Percentiles rank a stretch among this genome's conserved stretches.
These are phyloP conservation scores for Lacerta bilineata DNA, from an alignment of 2,797 vertebrate genomes.

Conservation along the genomic window DNA sequence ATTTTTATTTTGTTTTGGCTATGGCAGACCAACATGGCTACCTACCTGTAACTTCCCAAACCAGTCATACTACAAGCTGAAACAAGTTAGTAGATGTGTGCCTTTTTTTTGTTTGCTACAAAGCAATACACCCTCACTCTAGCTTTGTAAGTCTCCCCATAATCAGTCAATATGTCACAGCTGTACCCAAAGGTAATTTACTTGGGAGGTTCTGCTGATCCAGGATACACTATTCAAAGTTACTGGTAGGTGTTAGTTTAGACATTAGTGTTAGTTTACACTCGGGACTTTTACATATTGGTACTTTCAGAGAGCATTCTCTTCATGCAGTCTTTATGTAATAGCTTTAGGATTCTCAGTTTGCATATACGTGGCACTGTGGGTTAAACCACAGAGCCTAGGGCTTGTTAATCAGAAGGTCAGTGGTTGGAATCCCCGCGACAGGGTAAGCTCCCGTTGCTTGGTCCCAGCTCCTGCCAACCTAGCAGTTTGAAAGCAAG, in stretches of 20 bases:
- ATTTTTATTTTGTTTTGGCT: too few species aligned
- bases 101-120: not conserved
- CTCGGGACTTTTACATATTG: not conserved
- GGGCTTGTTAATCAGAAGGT: too few species aligned
- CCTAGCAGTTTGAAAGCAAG: too few species aligned
- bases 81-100: not conserved
- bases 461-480: too few species aligned
- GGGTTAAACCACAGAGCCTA: too few species aligned
- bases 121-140: not conserved
- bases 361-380: not conserved
- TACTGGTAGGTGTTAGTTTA: not conserved
- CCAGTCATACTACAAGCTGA: constrained; percentile 9
- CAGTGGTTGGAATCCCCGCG: too few species aligned
- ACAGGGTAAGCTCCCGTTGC: too few species aligned
- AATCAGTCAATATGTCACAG: not conserved
- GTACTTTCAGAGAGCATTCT: not conserved
- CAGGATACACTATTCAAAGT: not conserved
- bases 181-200: not conserved
- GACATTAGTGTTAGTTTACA: not conserved
- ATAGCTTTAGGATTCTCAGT: not conserved
- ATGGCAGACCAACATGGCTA: too few species aligned
- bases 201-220: not conserved
- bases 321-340: not conserved
- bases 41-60: not conserved
- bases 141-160: not conserved